These are phyloP conservation scores for Tachina lurida DNA, from an alignment of 2,888 invertebrate genomes.

Conservation along the genomic window DNA sequence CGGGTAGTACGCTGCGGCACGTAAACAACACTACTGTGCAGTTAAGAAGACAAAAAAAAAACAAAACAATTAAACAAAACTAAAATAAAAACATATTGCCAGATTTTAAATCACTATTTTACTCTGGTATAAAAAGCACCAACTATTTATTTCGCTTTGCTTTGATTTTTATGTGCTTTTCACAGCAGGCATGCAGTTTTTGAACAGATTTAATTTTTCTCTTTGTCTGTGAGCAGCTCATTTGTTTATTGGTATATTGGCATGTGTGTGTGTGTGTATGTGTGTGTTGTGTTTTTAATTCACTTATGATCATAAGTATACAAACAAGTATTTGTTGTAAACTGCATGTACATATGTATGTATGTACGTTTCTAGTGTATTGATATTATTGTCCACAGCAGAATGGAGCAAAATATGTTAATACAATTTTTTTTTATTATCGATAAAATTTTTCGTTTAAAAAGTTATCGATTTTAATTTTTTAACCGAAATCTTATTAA, in stretches of 20 bases:
- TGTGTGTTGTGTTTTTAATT: conserved; percentile 60
- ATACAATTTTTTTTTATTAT: too few relatives aligned
- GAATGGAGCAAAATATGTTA: background rate
- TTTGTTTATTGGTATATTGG: conserved; percentile 28
- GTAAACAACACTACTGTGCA: conserved; percentile 38
- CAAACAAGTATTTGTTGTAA: conserved; percentile 31
- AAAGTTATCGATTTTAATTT: too few relatives aligned
- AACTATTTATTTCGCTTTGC: conserved; percentile 49
- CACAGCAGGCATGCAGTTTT: conserved; percentile 66
- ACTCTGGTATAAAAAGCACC: conserved; percentile 5
- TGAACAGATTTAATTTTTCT: conserved; percentile 39
- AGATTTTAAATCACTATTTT: conserved; percentile 63
- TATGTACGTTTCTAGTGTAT: background rate
- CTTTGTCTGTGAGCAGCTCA: background rate
- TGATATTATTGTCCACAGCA: conserved; percentile 28
- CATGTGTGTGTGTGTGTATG: conserved; percentile 39
- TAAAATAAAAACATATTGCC: conserved; percentile 60
- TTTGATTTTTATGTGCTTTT: conserved; percentile 43
- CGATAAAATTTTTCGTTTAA: too few relatives aligned
- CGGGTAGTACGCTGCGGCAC: conserved; percentile 40
- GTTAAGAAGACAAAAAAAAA: conserved; percentile 8
- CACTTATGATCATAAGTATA: conserved; percentile 62
- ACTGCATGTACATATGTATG: background rate
- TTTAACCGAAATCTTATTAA: too few relatives aligned
- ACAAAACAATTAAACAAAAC: background rate